Percentiles rank a stretch among this genome's conserved stretches.
phyloP scores from a whole-genome alignment of 2,888 invertebrate species.

The Tipula lateralis region DNA sequence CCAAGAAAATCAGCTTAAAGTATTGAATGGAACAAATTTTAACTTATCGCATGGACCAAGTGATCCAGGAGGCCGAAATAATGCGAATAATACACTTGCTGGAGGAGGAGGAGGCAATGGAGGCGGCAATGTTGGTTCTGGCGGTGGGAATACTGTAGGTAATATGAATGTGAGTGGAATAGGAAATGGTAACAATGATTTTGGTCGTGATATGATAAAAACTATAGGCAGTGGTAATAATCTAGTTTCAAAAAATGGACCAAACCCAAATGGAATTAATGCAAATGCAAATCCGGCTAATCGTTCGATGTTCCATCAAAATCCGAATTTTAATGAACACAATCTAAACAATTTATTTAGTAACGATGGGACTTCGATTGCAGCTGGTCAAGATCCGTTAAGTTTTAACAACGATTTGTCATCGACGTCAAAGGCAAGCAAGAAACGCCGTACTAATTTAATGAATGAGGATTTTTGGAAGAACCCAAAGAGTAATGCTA shows the following conservation, averaged over 20 bases:
- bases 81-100: conserved; percentile 3
- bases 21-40: conserved; percentile 55
- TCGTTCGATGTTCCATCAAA: neutral
- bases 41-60: conserved; percentile 64
- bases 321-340: conserved; percentile 25
- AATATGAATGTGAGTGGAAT: neutral
- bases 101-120: conserved; percentile 21
- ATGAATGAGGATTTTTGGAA: conserved; percentile 54
- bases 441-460: conserved; percentile 31
- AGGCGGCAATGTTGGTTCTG: conserved; percentile 27
- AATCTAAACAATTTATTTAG: neutral
- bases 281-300: neutral
- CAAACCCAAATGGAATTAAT: neutral
- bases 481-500: conserved; percentile 52
- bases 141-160: neutral
- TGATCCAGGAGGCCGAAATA: conserved; percentile 56
- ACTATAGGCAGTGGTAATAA: neutral
- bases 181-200: conserved; percentile 3
- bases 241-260: neutral
- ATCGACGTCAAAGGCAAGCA: neutral
- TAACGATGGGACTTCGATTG: neutral
- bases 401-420: conserved; percentile 15
- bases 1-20: conserved; percentile 58
- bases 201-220: neutral
- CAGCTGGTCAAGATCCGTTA: neutral